phyloP scores from a whole-genome alignment of 2,113 vertebrate species.

The Balaenoptera acutorostrata region DNA sequence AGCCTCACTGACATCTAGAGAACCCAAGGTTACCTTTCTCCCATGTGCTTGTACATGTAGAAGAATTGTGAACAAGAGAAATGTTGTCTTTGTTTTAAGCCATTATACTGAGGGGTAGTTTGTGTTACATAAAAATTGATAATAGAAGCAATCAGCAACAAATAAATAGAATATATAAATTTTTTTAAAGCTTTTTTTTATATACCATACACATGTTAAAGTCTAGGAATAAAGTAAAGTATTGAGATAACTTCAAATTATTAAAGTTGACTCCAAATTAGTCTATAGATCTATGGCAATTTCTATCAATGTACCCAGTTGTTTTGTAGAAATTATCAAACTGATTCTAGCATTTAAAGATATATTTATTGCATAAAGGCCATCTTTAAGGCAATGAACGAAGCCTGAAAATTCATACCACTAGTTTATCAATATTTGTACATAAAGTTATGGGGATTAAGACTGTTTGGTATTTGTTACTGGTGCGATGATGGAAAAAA shows the following conservation, averaged over 20 bases:
- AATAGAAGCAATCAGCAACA: not conserved
- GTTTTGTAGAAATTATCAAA: not conserved
- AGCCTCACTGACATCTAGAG: not conserved
- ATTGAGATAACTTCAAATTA: not conserved
- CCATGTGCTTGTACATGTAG: not conserved
- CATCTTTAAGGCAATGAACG: not conserved
- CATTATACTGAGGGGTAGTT: not conserved
- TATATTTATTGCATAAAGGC: not conserved
- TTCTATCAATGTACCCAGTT: not conserved
- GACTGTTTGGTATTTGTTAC: not conserved
- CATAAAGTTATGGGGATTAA: not conserved
- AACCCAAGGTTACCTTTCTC: not conserved
- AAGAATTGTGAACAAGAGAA: not conserved
- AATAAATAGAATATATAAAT: not conserved
- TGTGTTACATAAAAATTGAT: not conserved
- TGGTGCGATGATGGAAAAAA: not conserved
- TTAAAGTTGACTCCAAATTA: not conserved
- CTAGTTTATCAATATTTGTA: not conserved
- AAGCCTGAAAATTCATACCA: not conserved
- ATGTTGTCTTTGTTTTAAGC: not conserved
- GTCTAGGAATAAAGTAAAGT: not conserved
- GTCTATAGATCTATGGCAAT: not conserved
- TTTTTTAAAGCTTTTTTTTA: not conserved
- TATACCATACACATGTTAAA: not conserved
- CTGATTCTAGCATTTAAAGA: not conserved